Base-by-base conservation (phyloP, 2,888 invertebrate species). In the Phalangium opilio region DNA sequence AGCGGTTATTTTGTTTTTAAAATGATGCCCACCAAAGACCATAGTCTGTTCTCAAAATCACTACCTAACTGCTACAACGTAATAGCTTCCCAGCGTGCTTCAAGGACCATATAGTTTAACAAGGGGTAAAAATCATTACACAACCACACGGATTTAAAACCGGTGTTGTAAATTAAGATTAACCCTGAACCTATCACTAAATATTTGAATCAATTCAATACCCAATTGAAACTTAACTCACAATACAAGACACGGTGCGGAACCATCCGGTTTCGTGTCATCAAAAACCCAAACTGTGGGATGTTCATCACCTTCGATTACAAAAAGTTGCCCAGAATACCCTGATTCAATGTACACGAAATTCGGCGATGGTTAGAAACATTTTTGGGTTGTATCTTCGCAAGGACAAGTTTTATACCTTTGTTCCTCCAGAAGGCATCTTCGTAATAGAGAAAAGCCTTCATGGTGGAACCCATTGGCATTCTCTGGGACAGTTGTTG, bases 361-460 rank as follows among this genome's bases (percentile, higher is more conserved):
- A 15, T 36, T 12, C 17, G 11, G 1, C 34, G 34, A 34, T 34
- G 34, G 11, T 34, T 34, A 34, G 34, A 12, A 12, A 34, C 1
- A 34, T 34, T n/a, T 34, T n/a, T n/a, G n/a, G n/a, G n/a, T n/a
- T n/a, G n/a, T n/a, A n/a, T n/a, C n/a, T n/a, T n/a, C n/a, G n/a
- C 11, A 34, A 12, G 11, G 11, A 34, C 11, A 34, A 36, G 38
- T 17, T 14, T 36, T 14, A 42, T 47, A 63, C 66, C 66, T 48
- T 64, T 61, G 33, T 64, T 58, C 45, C 63, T 61, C 70, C 70
- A 70, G 57, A 67, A 70, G 3, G 65, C 56, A n/a, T 54, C 59
- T 32, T 62, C 57, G 55, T 68, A 70, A 48, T 66, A 68, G 20
- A 67, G 53, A 45, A 68, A 60, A 33, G 64, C 63, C 53, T 70